Percentiles rank a stretch among this genome's conserved stretches.
These are phyloP conservation scores for Paguma larvata DNA, from an alignment of 2,797 vertebrate species.

Conservation along the genomic window DNA sequence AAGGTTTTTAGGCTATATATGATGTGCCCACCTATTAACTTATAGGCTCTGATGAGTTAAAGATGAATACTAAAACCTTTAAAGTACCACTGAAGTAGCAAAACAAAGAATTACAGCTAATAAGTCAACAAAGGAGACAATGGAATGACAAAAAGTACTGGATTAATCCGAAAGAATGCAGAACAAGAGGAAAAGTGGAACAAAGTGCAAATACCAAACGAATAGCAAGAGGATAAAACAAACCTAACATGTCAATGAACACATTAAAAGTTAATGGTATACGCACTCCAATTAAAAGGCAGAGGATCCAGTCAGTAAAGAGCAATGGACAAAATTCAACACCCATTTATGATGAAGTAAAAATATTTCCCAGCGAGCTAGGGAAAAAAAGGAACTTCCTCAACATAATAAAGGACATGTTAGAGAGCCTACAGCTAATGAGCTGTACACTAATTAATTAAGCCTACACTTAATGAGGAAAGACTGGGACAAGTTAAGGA, in stretches of 20 bases:
- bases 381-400: too few species aligned
- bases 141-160: too few species aligned
- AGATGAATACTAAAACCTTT: not conserved
- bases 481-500: not conserved
- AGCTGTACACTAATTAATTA: too few species aligned
- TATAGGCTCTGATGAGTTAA: not conserved
- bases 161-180: not conserved
- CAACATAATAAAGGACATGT: too few species aligned
- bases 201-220: not conserved
- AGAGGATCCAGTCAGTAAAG: not conserved
- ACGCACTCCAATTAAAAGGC: not conserved
- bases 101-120: too few species aligned
- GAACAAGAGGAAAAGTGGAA: not conserved
- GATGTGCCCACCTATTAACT: not conserved
- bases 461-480: not conserved
- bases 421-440: too few species aligned
- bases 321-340: not conserved
- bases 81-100: not conserved
- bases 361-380: not conserved
- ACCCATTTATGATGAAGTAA: not conserved
- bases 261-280: too few species aligned
- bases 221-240: not conserved
- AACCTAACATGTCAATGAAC: not conserved
- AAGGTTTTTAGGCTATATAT: too few species aligned
- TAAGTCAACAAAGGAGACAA: too few species aligned